Base-by-base conservation (phyloP, 2,888 invertebrate genomes). In the Pyrocoelia pectoralis region DNA sequence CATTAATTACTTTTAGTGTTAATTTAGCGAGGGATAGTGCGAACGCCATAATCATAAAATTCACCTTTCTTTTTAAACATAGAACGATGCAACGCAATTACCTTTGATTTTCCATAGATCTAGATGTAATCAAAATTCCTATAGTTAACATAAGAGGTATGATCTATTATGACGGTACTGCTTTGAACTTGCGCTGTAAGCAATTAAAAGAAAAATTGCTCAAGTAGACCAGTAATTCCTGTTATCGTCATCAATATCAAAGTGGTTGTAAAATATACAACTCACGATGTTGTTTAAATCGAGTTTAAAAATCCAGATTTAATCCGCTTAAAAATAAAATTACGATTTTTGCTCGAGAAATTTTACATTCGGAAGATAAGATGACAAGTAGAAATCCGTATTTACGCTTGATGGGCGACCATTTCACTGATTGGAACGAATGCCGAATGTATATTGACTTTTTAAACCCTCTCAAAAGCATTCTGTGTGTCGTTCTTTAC, bases 201-300 rank as follows among this genome's bases (percentile, higher is more conserved):
- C 43, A 14, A 56, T 56, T 56, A 61, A 24, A 24, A 24, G 24
- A 60, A 54, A 60, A 60, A 60, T 54, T 51, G 52, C 41, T n/a
- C 29, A 52, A 54, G 48, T 54, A 46, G 54, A 60, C 61, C 56
- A 51, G 61, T 61, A 56, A 61, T 61, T 61, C 61, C 56, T 51
- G 61, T 61, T 61, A 46, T 53, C 53, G 60, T 19, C 54, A 48
- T 54, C 54, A 38, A 33, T 28, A 41, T 60, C 52, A 17, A 33
- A 33, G 28, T 13, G 24, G 58, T n/a, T 52, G 40, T 41, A 33
- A 49, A 51, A 52, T 59, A 59, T 52, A 41, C 58, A 33, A 17
- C 17, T 13, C 24, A 51, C 24, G 41, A 51, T 50, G 15, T 49
- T 12, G 17, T 17, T 57, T 41, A 24, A 38, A 19, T 51, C 40